Evolutionary conservation across 2,113 vertebrate species (phyloP), one percentile per base, ranked within the genome.

Genomic region (Gulo gulo): DNA sequence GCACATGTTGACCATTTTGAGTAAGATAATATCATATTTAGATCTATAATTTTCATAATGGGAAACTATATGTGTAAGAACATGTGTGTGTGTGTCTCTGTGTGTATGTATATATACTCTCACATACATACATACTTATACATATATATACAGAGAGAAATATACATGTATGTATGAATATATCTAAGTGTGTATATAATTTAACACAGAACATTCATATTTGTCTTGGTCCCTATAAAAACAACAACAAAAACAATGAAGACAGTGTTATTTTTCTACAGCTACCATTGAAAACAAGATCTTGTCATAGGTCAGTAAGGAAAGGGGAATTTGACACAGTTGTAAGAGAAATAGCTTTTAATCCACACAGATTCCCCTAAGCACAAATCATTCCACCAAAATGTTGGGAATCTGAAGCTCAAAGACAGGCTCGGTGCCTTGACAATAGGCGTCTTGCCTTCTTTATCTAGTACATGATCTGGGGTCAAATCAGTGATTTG

Each of bases 281-380:
- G n/a, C 36, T 84, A 12, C 94, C 63, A 88, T 1, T 59, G 36
- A 89, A 93, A 10, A 92, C 7, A 88, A 78, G 7, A 94, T 73
- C 84, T 97, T 91, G 29, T 88, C 39, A 73, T 24, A 67, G 87
- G n/a, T 81, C 79, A 71, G 23, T 69, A 6, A 83, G 47, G 45
- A 78, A 96, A 83, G 36, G 36, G n/a, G 47, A 96, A 94, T 91
- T 93, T 78, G 74, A 93, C 3, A 47, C 23, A 93, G 34, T 91
- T 96, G 23, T 21, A 76, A 88, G 88, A 93, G 50, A 88, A 95
- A 85, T 88, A 45, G n/a, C 10, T 93, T 95, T 97, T 95, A 96
- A 82, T 95, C 59, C 36, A 69, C 15, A 26, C 0, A 6, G 29
- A 96, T 23, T 94, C 31, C 39, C 61, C 34, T 88, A 86, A 79